Percentiles rank a stretch among this genome's conserved stretches.
These are phyloP conservation scores for Scomber colias DNA, from an alignment of 2,113 vertebrate genomes.

Conservation along the genomic window DNA sequence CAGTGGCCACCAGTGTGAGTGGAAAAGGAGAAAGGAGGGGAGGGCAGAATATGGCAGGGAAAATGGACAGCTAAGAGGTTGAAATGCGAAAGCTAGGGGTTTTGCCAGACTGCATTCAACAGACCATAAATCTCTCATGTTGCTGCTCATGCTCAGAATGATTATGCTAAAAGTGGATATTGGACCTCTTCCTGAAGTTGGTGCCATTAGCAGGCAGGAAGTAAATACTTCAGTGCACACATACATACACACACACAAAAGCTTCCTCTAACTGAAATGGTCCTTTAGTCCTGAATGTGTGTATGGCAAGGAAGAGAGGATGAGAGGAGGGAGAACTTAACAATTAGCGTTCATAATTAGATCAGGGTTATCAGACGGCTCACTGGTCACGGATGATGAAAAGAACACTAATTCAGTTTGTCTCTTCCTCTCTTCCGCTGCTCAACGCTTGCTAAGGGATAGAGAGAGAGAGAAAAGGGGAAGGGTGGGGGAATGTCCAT, in stretches of 20 bases:
- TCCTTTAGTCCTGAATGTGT: constrained; percentile 51
- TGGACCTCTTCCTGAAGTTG: constrained; percentile 54
- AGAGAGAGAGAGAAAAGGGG: constrained; percentile 33
- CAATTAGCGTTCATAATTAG: constrained; percentile 83
- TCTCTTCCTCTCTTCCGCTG: constrained; percentile 74
- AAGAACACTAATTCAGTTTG: constrained; percentile 85
- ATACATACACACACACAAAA: constrained; percentile 13
- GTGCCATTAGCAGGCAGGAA: constrained; percentile 75
- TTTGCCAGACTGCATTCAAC: constrained; percentile 67
- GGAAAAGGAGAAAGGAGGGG: background rate
- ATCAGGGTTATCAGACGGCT: constrained; percentile 83
- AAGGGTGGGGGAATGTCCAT: constrained; percentile 63
- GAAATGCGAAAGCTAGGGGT: constrained; percentile 59
- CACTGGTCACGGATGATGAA: constrained; percentile 83
- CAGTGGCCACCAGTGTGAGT: background rate
- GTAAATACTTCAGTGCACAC: constrained; percentile 60
- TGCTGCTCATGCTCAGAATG: constrained; percentile 66
- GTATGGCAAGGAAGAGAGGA: constrained; percentile 39
- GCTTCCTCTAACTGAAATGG: constrained; percentile 37
- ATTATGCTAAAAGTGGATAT: constrained; percentile 75
- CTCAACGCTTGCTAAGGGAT: constrained; percentile 53
- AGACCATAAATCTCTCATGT: constrained; percentile 68
- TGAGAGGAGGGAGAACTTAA: constrained; percentile 70
- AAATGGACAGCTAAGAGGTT: constrained; percentile 49
- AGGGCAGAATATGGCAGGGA: background rate